A percentile compares a stretch with the other conserved stretches of the same genome.
Evolutionary conservation across 2,888 invertebrate genomes (phyloP).

Genomic region (Philopedon plagiatum): DNA sequence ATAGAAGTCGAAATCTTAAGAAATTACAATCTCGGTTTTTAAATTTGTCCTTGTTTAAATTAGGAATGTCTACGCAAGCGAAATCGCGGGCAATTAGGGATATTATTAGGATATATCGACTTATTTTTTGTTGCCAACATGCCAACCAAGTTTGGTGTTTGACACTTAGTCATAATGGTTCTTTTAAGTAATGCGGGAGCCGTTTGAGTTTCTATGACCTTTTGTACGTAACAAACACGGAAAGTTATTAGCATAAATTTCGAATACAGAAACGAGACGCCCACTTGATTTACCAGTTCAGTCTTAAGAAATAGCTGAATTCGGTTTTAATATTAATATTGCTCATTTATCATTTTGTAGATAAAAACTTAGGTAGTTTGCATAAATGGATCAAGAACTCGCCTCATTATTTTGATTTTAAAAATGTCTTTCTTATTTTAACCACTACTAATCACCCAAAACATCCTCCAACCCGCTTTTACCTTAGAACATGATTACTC

Average conservation of each 20-base stretch:
- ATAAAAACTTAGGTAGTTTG: background rate
- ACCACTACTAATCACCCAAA: too few relatives aligned
- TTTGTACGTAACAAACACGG: constrained; percentile 4
- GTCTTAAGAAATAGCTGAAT: background rate
- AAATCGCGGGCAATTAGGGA: too few relatives aligned
- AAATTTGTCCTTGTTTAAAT: too few relatives aligned
- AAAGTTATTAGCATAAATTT: constrained; percentile 7
- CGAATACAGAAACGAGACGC: background rate
- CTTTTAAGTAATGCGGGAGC: background rate
- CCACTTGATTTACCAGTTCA: constrained; percentile 1
- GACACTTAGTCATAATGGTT: background rate
- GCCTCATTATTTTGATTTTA: background rate
- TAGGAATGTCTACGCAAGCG: too few relatives aligned
- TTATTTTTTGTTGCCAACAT: background rate
- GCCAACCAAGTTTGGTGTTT: background rate
- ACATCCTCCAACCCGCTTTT: too few relatives aligned
- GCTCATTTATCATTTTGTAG: background rate
- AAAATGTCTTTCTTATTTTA: too few relatives aligned
- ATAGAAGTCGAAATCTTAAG: too few relatives aligned
- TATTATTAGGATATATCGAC: background rate
- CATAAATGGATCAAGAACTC: background rate
- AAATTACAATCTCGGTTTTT: too few relatives aligned
- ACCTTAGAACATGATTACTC: too few relatives aligned
- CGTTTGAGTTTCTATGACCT: constrained; percentile 3
- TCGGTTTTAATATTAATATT: background rate